Conservation (phyloP, 1,140 invertebrate species). For the Holcopasites calliopsidis region DNA sequence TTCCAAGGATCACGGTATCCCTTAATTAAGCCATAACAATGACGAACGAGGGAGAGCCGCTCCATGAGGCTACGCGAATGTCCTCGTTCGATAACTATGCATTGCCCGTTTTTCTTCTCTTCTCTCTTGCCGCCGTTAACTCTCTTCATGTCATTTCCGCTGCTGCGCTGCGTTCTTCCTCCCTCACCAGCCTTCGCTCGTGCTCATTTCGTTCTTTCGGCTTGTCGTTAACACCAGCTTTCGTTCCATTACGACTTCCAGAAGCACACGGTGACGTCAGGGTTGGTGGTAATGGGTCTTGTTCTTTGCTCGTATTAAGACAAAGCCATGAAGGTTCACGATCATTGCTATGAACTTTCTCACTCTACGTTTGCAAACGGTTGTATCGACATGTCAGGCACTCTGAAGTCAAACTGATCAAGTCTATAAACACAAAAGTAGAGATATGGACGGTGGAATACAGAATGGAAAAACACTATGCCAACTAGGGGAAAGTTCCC, state of each 20-base stretch:
- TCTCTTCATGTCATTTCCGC: background rate
- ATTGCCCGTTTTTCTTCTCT: background rate
- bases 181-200: background rate
- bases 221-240: conserved; percentile 34
- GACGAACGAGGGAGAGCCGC: conserved; percentile 48
- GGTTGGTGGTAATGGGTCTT: conserved; percentile 32
- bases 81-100: conserved; percentile 41
- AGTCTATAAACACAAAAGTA: too few relatives aligned
- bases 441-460: too few relatives aligned
- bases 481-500: too few relatives aligned
- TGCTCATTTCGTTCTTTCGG: conserved; percentile 13
- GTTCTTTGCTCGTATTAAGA: conserved; percentile 34
- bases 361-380: background rate
- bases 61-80: background rate
- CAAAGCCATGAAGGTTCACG: conserved; percentile 3
- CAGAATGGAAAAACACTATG: too few relatives aligned
- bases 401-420: too few relatives aligned
- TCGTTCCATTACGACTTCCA: conserved; percentile 37
- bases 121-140: background rate
- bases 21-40: conserved; percentile 71
- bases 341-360: conserved; percentile 20
- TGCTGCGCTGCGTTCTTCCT: background rate
- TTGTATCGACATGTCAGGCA: too few relatives aligned
- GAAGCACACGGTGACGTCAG: conserved; percentile 20
- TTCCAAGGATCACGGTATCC: conserved; percentile 60